phyloP scores from a whole-genome alignment of 2,888 invertebrate genomes.

The Chaitophorus viminalis region DNA sequence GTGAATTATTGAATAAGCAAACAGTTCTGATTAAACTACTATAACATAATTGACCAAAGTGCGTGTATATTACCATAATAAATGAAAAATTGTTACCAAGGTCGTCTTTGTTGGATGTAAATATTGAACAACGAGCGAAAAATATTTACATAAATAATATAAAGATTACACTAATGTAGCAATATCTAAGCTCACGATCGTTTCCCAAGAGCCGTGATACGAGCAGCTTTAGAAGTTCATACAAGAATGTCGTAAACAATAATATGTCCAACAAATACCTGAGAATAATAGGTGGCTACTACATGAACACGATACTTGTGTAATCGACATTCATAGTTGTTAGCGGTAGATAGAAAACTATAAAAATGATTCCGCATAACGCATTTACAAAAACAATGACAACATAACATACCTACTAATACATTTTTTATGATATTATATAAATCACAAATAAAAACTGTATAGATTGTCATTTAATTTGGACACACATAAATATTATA shows the following conservation, averaged over 20 bases:
- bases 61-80: conserved; percentile 5
- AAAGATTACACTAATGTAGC: not conserved
- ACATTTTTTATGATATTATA: not conserved
- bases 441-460: not conserved
- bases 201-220: conserved; percentile 14
- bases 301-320: not conserved
- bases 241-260: not conserved
- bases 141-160: too few species aligned
- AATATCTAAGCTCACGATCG: not conserved
- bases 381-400: not conserved
- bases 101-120: not conserved
- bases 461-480: conserved; percentile 7
- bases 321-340: not conserved
- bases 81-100: conserved; percentile 35
- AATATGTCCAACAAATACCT: not conserved
- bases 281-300: not conserved
- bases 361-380: not conserved
- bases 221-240: not conserved
- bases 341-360: not conserved
- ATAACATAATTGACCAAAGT: not conserved
- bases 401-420: not conserved
- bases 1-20: not conserved
- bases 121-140: not conserved
- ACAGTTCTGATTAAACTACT: not conserved
- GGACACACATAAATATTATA: not conserved